These are phyloP conservation scores for Mixornis gularis DNA, from an alignment of 2,113 vertebrate genomes.

Conservation along the genomic window DNA sequence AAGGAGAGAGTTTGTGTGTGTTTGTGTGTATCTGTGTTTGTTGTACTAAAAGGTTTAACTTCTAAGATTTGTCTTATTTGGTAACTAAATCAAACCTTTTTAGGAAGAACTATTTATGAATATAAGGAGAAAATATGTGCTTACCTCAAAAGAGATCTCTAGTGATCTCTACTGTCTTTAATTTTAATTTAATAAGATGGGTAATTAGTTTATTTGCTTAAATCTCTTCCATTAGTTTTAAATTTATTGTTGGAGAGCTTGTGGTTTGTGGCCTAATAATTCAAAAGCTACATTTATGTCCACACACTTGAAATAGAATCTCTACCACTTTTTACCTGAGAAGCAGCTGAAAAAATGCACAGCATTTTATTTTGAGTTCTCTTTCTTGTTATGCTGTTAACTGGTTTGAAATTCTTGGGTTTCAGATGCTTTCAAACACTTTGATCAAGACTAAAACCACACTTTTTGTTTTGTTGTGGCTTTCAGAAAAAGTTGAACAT, in stretches of 20 bases:
- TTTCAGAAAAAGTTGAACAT: background rate
- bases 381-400: background rate
- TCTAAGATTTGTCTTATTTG: background rate
- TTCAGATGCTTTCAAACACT: background rate
- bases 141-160: background rate
- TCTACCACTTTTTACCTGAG: background rate
- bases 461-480: background rate
- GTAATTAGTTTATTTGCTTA: background rate
- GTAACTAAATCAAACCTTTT: background rate
- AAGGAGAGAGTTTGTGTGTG: accelerated
- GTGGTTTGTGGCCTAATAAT: background rate
- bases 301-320: background rate
- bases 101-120: background rate
- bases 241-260: background rate
- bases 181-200: background rate
- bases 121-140: background rate
- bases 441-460: background rate
- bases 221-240: background rate
- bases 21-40: background rate
- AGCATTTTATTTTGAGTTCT: background rate
- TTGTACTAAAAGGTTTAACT: background rate
- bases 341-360: background rate
- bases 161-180: background rate
- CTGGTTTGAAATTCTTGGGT: background rate
- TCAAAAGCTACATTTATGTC: background rate